Base-by-base conservation (phyloP, 1,140 invertebrate species). In the Platorchestia sp. region DNA sequence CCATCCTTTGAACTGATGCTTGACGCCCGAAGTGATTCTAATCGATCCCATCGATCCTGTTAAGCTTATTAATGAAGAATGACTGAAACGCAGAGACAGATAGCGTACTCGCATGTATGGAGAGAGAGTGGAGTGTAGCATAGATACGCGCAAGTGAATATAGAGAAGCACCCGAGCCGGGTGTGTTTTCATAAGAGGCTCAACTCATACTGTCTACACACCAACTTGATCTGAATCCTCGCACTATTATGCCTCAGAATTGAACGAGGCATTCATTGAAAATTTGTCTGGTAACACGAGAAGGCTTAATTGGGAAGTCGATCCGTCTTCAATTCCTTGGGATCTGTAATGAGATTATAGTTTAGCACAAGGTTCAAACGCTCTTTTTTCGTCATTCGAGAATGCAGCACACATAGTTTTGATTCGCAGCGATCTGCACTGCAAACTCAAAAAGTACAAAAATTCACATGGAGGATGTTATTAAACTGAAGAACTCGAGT, bases 191-290 rank as follows among this genome's bases (percentile, higher is more conserved):
- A 10, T 75, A 75, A 75, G 59, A 3, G 10, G 7, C 59, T 36
- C 59, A 75, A 75, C 59, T 75, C 59, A 36, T 36, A 1, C 59
- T 75, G 59, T 75, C 59, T 75, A 75, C 59, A 75, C 59, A 75
- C 27, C 59, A 75, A 75, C 59, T 36, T 36, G 14, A 75, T 75
- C 59, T 75, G 10, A 75, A 75, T 75, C 59, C 59, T 36, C 10
- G 36, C 59, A 75, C 59, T 75, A 75, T 75, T 75, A 75, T 75
- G 59, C 10, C 10, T 75, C 10, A 75, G 59, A 36, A 75, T 75
- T 75, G 59, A 75, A 75, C 59, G 59, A 75, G 36, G 59, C 59
- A 75, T 75, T 75, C 59, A 75, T 75, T 75, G 59, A 75, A 75
- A 75, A 75, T 75, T 75, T 75, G 1, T 75, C 59, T 36, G 36